Evolutionary conservation across 2,113 vertebrate species (phyloP).

Genomic region (Syrmaticus mikado): DNA sequence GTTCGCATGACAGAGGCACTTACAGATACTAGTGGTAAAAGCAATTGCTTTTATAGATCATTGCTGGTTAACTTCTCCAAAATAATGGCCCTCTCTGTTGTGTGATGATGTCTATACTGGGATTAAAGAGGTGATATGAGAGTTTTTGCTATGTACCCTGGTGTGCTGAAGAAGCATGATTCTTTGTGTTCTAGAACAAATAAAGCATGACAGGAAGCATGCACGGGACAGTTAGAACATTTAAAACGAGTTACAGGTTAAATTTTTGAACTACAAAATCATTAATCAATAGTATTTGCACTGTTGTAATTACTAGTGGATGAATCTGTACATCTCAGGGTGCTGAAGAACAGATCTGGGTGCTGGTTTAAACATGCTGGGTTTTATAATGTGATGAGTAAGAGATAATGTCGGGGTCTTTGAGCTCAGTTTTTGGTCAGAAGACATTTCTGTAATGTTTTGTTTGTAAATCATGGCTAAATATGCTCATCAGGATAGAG

Average conservation of each 20-base stretch:
- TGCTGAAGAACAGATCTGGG: background rate
- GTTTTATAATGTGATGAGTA: background rate
- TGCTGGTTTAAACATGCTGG: fast-evolving
- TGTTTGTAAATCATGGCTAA: background rate
- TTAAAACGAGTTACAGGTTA: background rate
- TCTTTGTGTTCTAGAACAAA: background rate
- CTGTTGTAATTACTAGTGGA: background rate
- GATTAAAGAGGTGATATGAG: background rate
- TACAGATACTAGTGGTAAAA: background rate
- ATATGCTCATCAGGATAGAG: background rate
- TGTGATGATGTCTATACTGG: background rate
- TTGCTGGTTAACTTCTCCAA: background rate
- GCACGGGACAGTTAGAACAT: background rate
- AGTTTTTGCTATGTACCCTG: background rate
- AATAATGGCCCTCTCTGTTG: fast-evolving
- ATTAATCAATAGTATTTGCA: background rate
- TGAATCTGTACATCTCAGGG: background rate
- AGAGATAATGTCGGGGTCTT: background rate
- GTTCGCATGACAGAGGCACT: background rate
- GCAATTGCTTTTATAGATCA: background rate
- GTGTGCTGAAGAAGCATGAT: background rate
- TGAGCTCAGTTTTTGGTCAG: background rate
- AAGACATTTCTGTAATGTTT: background rate
- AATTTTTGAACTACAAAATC: background rate
- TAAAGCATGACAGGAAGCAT: fast-evolving